Evolutionary conservation across 2,888 invertebrate genomes (phyloP).

Genomic region (Dicranocentrus wangi): DNA sequence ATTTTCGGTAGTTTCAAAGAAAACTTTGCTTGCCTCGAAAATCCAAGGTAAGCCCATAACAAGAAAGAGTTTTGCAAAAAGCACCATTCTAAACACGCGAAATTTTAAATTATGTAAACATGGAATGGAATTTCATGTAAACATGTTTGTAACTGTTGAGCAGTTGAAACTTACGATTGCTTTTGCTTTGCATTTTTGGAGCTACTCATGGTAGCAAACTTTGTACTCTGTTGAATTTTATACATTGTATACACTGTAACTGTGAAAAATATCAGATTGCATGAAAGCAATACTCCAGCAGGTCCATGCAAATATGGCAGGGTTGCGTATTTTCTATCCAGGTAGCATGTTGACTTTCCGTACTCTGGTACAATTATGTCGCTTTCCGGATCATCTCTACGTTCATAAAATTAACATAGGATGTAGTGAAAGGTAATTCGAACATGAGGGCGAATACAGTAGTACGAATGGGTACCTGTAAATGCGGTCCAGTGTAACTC

Average conservation of each 20-base stretch:
- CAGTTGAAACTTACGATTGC: conserved; percentile 72
- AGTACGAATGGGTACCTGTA: conserved; percentile 70
- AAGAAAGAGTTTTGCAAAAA: conserved; percentile 70
- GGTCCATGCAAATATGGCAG: conserved; percentile 69
- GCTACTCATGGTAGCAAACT: conserved; percentile 68
- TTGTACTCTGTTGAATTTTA: conserved; percentile 69
- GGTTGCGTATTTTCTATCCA: conserved; percentile 66
- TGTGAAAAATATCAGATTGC: conserved; percentile 68
- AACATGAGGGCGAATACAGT: too few species aligned
- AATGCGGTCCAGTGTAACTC: conserved; percentile 61
- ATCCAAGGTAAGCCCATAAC: conserved; percentile 72
- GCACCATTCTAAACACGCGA: conserved; percentile 52
- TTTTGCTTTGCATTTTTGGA: conserved; percentile 68
- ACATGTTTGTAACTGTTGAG: background rate
- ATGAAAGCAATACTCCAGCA: conserved; percentile 65
- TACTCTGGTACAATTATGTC: conserved; percentile 70
- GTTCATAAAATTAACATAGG: too few species aligned
- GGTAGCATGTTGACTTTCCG: conserved; percentile 57
- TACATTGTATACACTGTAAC: conserved; percentile 68
- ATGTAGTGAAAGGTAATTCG: too few species aligned
- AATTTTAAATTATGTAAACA: background rate
- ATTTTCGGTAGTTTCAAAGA: too few species aligned
- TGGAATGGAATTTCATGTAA: background rate
- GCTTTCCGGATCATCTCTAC: conserved; percentile 69
- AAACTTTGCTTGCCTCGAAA: conserved; percentile 59